Evolutionary conservation across 2,113 vertebrate genomes (phyloP).

Genomic region (Equus quagga): DNA sequence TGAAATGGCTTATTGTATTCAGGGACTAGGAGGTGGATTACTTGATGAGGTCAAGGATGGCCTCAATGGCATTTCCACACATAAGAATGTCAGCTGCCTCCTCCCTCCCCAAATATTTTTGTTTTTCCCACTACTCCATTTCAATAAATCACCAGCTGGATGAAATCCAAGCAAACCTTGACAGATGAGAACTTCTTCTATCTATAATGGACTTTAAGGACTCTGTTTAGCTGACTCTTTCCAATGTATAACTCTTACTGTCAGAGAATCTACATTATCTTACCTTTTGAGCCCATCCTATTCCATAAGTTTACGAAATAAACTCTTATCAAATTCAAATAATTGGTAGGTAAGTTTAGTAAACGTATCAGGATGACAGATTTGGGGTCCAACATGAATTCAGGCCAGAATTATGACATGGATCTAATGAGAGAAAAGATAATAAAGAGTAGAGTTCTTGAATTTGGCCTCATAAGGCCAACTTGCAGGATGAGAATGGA

Average conservation of each 20-base stretch:
- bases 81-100: not conserved
- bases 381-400: not conserved
- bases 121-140: conserved; percentile 15
- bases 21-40: not conserved
- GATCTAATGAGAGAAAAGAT: not conserved
- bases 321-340: conserved; percentile 1
- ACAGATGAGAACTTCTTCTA: not conserved
- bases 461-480: not conserved
- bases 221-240: conserved; percentile 18
- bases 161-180: conserved; percentile 30
- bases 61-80: conserved; percentile 12
- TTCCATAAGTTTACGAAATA: not conserved
- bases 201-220: not conserved
- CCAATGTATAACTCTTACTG: not conserved
- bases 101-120: not conserved
- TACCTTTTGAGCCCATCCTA: conserved; percentile 17
- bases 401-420: not conserved
- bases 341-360: not conserved
- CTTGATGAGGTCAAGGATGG: conserved; percentile 36
- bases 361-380: not conserved
- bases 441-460: not conserved
- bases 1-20: conserved; percentile 22
- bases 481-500: not conserved
- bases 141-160: not conserved
- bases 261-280: not conserved